Base-by-base conservation (phyloP, 1,140 invertebrate genomes). In the Acyrthosiphon pisum region DNA sequence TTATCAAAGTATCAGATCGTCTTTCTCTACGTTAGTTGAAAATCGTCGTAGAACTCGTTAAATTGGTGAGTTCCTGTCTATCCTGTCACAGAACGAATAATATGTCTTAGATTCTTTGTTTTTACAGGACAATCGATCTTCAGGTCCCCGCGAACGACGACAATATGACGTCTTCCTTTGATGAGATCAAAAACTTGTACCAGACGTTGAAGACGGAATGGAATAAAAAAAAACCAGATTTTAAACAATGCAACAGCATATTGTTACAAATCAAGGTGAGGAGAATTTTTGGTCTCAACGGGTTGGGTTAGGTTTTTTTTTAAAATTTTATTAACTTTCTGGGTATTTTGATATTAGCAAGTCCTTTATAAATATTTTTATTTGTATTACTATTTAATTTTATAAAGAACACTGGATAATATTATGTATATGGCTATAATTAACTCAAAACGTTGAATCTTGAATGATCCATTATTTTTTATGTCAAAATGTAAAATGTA, bases 131-230 rank as follows among this genome's bases (percentile, higher is more conserved):
- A 26, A 30, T 41, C 44, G 18, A 50, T 46, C 35, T 14, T 3
- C n/a, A 91, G 23, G n/a, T 35, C 0, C 35, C 23, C 18, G 8
- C 22, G 11, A 48, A 68, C 41, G 37, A n/a, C 11, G 14, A 48
- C 18, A 94, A 86, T 26, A 87, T 88, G 81, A 23, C 81, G 96
- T 95, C 96, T 94, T 96, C 96, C 93, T 94, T 97, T 41, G 96
- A 96, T 94, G 96, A 97, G 95, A 97, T 97, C 94, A 95, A 96
- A 76, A 94, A 96, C 84, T 95, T 97, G 23, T 97, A 97, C 95
- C 96, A 97, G 95, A 96, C 96, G 95, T 96, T 98, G 88, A 97
- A 97, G 95, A 95, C 96, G 86, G 97, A 97, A 95, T 98, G 97
- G 97, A 95, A 95, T 18, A 97, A 96, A 94, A 96, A 96, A 46